Percentiles rank a stretch among this genome's conserved stretches.
phyloP scores from a whole-genome alignment of 2,888 invertebrate species.

The Ashinkailepas kermadecensis region DNA sequence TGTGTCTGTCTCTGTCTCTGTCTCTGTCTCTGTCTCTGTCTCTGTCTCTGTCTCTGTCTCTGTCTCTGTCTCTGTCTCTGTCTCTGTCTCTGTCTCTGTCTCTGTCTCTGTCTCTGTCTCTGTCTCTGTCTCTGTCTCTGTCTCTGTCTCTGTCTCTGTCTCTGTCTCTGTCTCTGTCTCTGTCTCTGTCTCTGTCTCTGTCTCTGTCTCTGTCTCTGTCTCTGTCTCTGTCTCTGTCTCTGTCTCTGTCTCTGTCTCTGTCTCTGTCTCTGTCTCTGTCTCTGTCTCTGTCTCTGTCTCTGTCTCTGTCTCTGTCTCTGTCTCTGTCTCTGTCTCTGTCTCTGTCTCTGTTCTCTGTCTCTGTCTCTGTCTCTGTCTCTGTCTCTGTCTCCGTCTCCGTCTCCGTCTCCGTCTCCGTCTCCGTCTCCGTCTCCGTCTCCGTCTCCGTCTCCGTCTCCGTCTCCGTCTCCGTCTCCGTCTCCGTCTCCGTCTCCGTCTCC shows the following conservation, averaged over 20 bases:
- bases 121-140: slow-evolving; percentile 23
- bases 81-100: background rate
- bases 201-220: no score
- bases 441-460: slow-evolving; percentile 8
- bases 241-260: background rate
- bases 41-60: background rate
- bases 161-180: slow-evolving; percentile 24
- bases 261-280: background rate
- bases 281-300: slow-evolving; percentile 12
- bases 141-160: slow-evolving; percentile 24
- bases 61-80: slow-evolving; percentile 13
- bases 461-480: background rate
- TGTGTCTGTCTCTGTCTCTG: no score
- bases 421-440: background rate
- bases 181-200: no score
- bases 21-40: background rate
- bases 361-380: background rate
- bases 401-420: background rate
- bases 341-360: slow-evolving; percentile 21
- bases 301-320: background rate
- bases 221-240: no score
- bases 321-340: slow-evolving; percentile 22
- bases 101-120: slow-evolving; percentile 21
- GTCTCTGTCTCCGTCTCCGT: no score
- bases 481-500: slow-evolving; percentile 4